Conservation (phyloP, 2,888 invertebrate genomes). For the Clepsis dumicolana region DNA sequence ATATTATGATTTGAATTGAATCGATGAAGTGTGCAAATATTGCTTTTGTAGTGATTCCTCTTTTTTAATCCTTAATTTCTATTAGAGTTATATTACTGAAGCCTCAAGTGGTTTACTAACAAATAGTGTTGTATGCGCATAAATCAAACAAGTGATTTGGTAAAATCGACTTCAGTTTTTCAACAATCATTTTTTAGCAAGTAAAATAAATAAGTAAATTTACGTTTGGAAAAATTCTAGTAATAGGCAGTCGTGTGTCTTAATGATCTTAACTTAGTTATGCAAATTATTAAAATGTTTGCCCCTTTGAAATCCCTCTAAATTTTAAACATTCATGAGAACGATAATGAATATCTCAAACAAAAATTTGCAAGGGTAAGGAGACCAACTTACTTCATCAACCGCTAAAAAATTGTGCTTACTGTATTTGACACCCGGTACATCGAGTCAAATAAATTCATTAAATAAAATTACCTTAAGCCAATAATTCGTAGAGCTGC, state of each 20-base stretch:
- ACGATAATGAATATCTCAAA: neutral
- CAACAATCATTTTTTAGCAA: neutral
- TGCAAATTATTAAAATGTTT: no score
- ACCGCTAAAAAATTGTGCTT: neutral
- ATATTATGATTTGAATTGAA: slow-evolving; percentile 28
- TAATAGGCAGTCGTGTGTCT: no score
- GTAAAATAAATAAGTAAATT: no score
- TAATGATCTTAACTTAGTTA: no score
- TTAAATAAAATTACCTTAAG: neutral
- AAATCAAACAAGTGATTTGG: neutral
- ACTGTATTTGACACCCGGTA: no score
- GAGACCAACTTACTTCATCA: neutral
- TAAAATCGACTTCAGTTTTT: neutral
- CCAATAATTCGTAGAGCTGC: neutral
- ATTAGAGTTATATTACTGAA: neutral
- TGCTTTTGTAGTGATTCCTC: slow-evolving; percentile 21
- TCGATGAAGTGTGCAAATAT: slow-evolving; percentile 30
- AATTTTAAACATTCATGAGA: neutral
- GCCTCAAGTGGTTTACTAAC: neutral
- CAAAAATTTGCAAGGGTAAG: neutral
- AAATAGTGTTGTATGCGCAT: neutral
- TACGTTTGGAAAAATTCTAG: no score
- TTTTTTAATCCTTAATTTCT: slow-evolving; percentile 4
- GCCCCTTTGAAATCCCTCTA: no score
- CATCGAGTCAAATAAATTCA: no score